A percentile compares a stretch with the other conserved stretches of the same genome.
Evolutionary conservation across 1,140 invertebrate species (phyloP).

Genomic region (Conopomorpha cramerella): DNA sequence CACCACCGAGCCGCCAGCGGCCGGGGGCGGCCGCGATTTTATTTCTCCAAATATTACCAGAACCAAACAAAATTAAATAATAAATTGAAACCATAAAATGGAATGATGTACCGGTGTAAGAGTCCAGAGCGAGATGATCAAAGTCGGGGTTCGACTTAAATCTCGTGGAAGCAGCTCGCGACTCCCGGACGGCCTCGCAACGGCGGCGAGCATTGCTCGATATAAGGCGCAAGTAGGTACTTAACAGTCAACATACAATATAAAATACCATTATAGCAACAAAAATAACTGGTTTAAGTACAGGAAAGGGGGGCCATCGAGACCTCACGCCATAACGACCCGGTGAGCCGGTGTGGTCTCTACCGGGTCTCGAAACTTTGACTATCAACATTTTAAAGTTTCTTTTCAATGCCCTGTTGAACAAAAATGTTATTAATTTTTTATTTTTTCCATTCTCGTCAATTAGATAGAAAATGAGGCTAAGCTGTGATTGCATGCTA

Average conservation of each 20-base stretch:
- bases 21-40: no score
- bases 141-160: constrained; percentile 54
- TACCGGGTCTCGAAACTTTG: no score
- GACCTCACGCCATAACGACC: no score
- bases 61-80: constrained; percentile 47
- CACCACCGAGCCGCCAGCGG: no score
- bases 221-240: constrained; percentile 50
- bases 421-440: constrained; percentile 51
- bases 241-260: constrained; percentile 60
- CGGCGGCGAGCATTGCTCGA: constrained; percentile 43
- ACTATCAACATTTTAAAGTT: constrained; percentile 19
- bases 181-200: constrained; percentile 51
- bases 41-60: constrained; percentile 25
- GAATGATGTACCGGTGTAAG: constrained; percentile 57
- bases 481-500: constrained; percentile 49
- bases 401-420: constrained; percentile 54
- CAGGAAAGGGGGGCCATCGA: no score
- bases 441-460: constrained; percentile 16
- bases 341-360: no score
- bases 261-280: constrained; percentile 46
- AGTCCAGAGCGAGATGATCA: constrained; percentile 56
- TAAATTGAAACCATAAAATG: constrained; percentile 59
- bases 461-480: constrained; percentile 16
- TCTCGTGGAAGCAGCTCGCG: constrained; percentile 51
- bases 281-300: no score